Base-by-base conservation (phyloP, 2,797 vertebrate species). In the Pseudochaenichthys georgianus region DNA sequence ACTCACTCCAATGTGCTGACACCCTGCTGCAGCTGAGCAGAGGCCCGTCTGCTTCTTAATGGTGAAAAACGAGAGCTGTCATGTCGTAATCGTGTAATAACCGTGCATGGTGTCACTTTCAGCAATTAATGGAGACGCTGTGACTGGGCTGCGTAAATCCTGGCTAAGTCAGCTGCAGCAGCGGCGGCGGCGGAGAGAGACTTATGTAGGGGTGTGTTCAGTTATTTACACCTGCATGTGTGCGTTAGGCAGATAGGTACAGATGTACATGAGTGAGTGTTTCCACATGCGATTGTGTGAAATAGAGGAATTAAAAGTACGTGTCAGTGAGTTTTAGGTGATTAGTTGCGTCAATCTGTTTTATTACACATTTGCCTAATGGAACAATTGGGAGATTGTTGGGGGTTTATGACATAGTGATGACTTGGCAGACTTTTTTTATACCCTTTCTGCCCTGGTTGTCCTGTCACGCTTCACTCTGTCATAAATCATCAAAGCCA, bases 41-140 rank as follows among this genome's bases (percentile, higher is more conserved):
- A 52, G 79, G 84, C 87, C 78, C 59, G 80, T 79, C 87, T 85
- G 75, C 83, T 87, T 85, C 85, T 85, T 92, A 89, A 92, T 86
- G 84, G 89, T 92, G 92, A 95, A 93, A 94, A 94, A 93, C 87
- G 81, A 93, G 91, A 93, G 92, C 93, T 91, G 92, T 93, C 92
- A 91, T 93, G 89, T 94, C 80, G 90, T 94, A 94, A 95, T 94
- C 91, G 83, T 92, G 91, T 94, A 93, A 94, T 89, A 93, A 93
- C 92, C 77, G 72, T 89, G 90, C 89, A 84, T 41, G 86, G 90
- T 93, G 90, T 93, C 89, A 89, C 92, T 94, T 94, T 93, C 91
- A 84, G 87, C 89, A 92, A 93, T 93, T 93, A 94, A 93, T 91
- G 89, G 90, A 93, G 93, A 88, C 85, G 80, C 89, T 92, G 92